Percentiles rank a stretch among this genome's conserved stretches.
These are phyloP conservation scores for Netelia inedita DNA, from an alignment of 2,888 invertebrate species.

Conservation along the genomic window DNA sequence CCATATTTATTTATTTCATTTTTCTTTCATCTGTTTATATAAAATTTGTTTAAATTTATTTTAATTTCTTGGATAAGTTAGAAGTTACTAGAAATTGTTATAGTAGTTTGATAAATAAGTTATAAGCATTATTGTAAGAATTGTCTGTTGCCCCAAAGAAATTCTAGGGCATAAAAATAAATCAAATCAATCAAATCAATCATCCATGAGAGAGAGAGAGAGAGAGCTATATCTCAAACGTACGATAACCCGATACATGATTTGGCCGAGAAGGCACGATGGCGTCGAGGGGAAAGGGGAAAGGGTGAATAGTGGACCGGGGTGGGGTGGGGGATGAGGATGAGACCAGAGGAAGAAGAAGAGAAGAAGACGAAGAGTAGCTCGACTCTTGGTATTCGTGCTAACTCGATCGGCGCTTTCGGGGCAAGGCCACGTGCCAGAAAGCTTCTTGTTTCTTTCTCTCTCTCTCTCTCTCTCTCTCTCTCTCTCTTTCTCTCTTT, in stretches of 20 bases:
- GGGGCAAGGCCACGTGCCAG: constrained; percentile 70
- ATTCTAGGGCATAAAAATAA: too few relatives aligned
- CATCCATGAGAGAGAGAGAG: too few relatives aligned
- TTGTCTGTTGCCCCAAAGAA: too few relatives aligned
- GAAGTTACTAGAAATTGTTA: too few relatives aligned
- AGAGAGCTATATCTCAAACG: constrained; percentile 40
- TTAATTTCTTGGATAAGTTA: too few relatives aligned
- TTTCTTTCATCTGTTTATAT: constrained; percentile 17
- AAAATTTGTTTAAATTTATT: too few relatives aligned
- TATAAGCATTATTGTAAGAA: too few relatives aligned
- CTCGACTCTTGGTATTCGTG: constrained; percentile 55
- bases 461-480: constrained; percentile 11
- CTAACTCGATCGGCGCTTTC: constrained; percentile 66
- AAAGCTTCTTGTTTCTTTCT: constrained; percentile 34
- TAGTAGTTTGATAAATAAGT: too few relatives aligned
- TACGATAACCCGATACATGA: constrained; percentile 60
- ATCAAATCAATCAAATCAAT: too few relatives aligned
- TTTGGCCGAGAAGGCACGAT: constrained; percentile 1
- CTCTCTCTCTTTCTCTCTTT: constrained; percentile 8
- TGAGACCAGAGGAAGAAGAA: not conserved
- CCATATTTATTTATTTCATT: too few relatives aligned
- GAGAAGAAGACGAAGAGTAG: constrained; percentile 3
- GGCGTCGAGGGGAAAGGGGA: too few relatives aligned
- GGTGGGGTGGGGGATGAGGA: not conserved
- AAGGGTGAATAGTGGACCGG: too few relatives aligned